phyloP scores from a whole-genome alignment of 1,140 invertebrate species.

The Notospermus geniculatus region DNA sequence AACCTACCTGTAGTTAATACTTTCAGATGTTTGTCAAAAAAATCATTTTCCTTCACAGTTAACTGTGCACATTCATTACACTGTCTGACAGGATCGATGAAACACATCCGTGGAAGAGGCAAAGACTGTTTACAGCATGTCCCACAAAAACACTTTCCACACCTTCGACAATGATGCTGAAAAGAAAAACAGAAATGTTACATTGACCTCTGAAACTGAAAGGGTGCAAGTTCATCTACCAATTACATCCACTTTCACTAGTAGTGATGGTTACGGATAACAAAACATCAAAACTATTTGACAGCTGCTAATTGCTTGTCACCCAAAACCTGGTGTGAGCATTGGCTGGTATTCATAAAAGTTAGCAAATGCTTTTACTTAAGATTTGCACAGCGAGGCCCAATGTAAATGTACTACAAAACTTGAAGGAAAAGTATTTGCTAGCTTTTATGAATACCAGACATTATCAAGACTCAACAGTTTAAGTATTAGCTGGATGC shows the following conservation, averaged over 20 bases:
- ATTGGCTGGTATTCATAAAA: no score
- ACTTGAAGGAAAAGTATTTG: no score
- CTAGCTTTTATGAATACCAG: no score
- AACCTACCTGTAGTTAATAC: conserved; percentile 55
- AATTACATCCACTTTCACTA: not conserved
- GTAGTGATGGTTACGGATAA: not conserved
- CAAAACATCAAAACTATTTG: not conserved
- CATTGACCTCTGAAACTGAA: not conserved
- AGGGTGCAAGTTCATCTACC: not conserved
- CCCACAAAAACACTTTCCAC: conserved; percentile 60
- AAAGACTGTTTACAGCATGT: conserved; percentile 56
- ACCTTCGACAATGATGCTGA: conserved; percentile 64
- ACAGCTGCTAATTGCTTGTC: not conserved
- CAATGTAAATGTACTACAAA: no score
- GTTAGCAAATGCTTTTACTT: no score
- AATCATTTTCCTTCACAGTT: conserved; percentile 59
- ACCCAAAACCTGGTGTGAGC: no score
- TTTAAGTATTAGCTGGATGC: no score
- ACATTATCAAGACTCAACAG: no score
- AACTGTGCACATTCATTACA: conserved; percentile 54
- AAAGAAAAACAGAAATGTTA: conserved; percentile 16
- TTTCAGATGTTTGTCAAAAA: conserved; percentile 61
- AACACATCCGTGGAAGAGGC: conserved; percentile 60
- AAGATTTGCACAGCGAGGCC: no score
- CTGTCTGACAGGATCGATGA: conserved; percentile 61